Base-by-base conservation (phyloP, 2,888 invertebrate genomes). In the Nephrotoma flavescens region DNA sequence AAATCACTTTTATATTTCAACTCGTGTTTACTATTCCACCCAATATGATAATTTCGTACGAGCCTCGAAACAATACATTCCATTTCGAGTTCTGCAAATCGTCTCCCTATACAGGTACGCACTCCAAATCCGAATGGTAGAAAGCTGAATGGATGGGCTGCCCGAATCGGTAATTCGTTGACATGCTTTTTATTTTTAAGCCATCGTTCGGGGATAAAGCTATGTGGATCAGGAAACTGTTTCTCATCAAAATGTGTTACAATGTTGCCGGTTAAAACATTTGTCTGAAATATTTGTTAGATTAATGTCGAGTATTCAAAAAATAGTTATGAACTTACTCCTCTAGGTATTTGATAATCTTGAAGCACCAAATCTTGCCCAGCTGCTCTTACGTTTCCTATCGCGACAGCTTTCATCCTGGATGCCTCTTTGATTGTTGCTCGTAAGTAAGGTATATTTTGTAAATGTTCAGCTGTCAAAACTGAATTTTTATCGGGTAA, bases 151-250 rank as follows among this genome's bases (percentile, higher is more conserved):
- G 94, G 93, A 90, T 86, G 42, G 0, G 83, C 44, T 45, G 15
- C 3, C 15, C 83, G 83, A n/a, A 0, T 31, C 0, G 84, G 83
- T 42, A 4, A 71, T 86, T 83, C 44, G 15, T 9, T 83, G 2
- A 0, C 31, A 52, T 31, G 12, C 0, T 6, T 11, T 11, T 15
- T 45, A 4, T 91, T 91, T 85, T 93, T 92, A 71, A 95, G 89
- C 96, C 96, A 96, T 88, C 96, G 92, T 89, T 95, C 94, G 0
- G 96, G 95, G 83, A 93, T 89, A 89, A 93, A 96, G 52, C 93
- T 91, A 0, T 92, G 89, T 0, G 95, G 92, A 85, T 92, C 90
- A 2, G 93, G 92, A 89, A 94, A 95, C 89, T 95, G 92, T 88
- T 93, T 90, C 15, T 92, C 92, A 88, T 90, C 86, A 9, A 15